Evolutionary conservation across 2,797 vertebrate species (phyloP).

Genomic region (Pitangus sulphuratus): DNA sequence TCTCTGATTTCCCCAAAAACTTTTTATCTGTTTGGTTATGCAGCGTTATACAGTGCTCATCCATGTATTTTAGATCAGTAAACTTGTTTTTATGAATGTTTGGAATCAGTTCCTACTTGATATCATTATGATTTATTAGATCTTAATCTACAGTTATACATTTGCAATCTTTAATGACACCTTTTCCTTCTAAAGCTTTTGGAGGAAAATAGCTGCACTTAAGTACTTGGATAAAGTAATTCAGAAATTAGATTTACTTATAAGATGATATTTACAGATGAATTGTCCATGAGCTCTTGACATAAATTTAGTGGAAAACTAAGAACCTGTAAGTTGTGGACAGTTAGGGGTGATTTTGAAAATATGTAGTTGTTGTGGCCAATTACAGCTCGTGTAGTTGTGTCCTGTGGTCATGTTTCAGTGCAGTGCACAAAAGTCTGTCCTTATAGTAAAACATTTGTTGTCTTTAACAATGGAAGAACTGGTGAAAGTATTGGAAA

Average conservation of each 20-base stretch:
- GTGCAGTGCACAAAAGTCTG: neutral
- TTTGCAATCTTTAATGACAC: neutral
- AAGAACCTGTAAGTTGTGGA: neutral
- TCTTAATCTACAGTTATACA: neutral
- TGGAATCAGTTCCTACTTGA: neutral
- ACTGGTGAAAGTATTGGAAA: neutral
- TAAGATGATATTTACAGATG: neutral
- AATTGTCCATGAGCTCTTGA: neutral
- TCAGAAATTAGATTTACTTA: slow-evolving; percentile 2
- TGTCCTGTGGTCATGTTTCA: neutral
- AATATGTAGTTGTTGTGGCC: neutral
- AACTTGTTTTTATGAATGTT: neutral
- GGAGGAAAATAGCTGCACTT: neutral
- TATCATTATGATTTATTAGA: slow-evolving; percentile 1
- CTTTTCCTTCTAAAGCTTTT: neutral
- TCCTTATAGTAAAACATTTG: neutral
- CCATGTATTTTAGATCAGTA: neutral
- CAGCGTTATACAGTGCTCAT: neutral
- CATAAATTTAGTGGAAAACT: neutral
- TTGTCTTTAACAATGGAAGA: neutral
- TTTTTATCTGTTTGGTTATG: neutral
- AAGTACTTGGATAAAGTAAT: neutral
- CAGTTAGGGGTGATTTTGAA: neutral
- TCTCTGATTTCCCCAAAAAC: neutral
- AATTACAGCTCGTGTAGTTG: neutral